A percentile compares a stretch with the other conserved stretches of the same genome.
Evolutionary conservation across 2,113 vertebrate species (phyloP).

Genomic region (Saiga tatarica): DNA sequence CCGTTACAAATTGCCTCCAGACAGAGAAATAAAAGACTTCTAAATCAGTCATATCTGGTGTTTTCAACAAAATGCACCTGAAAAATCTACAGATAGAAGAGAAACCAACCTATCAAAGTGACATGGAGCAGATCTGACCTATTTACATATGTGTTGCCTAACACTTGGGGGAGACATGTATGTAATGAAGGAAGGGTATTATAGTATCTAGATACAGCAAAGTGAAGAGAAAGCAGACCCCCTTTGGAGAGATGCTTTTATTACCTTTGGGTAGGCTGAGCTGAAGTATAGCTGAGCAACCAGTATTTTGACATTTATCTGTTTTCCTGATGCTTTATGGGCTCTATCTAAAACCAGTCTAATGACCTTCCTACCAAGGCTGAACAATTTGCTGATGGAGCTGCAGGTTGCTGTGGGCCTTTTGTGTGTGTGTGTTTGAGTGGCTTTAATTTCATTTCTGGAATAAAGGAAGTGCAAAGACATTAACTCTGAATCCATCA

Average conservation of each 20-base stretch:
- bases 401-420: slow-evolving; percentile 29
- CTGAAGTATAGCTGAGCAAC: slow-evolving; percentile 19
- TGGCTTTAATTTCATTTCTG: slow-evolving; percentile 63
- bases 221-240: slow-evolving; percentile 15
- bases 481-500: slow-evolving; percentile 59
- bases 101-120: not conserved
- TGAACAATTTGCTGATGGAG: slow-evolving; percentile 48
- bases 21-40: slow-evolving; percentile 14
- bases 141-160: not conserved
- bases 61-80: not conserved
- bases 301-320: slow-evolving; percentile 58
- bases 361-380: slow-evolving; percentile 34
- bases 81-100: not conserved
- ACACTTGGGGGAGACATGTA: not conserved
- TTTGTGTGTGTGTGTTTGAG: not conserved
- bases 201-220: not conserved
- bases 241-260: slow-evolving; percentile 34
- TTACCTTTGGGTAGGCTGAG: slow-evolving; percentile 31
- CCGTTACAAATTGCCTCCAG: not conserved
- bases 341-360: slow-evolving; percentile 49
- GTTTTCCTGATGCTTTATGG: slow-evolving; percentile 59
- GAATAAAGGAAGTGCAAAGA: slow-evolving; percentile 66
- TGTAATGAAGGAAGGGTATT: not conserved
- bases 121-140: not conserved
- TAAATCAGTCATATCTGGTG: not conserved